Evolutionary conservation across 2,113 vertebrate species (phyloP).

Genomic region (Coryphaenoides rupestris): DNA sequence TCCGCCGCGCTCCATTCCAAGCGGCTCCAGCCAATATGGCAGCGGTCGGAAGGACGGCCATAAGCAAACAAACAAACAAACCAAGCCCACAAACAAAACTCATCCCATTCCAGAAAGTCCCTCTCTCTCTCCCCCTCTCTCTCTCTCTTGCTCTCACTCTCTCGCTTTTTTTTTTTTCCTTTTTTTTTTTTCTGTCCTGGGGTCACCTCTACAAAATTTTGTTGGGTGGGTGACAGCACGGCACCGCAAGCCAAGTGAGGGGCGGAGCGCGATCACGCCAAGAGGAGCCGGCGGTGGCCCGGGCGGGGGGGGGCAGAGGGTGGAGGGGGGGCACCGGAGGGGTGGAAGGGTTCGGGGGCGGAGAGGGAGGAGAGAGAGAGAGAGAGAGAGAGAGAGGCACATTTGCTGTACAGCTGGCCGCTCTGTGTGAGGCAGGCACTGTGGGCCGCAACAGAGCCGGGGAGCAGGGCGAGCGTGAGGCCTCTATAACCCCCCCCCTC

Average conservation of each 20-base stretch:
- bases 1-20: slow-evolving; percentile 38
- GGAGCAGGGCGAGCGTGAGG: slow-evolving; percentile 89
- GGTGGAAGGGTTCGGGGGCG: slow-evolving; percentile 73
- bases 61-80: slow-evolving; percentile 63
- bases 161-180: slow-evolving; percentile 66
- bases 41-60: slow-evolving; percentile 61
- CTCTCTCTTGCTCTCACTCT: slow-evolving; percentile 59
- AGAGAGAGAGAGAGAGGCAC: slow-evolving; percentile 80
- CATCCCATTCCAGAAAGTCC: slow-evolving; percentile 64
- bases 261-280: slow-evolving; percentile 88
- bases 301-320: slow-evolving; percentile 80
- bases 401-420: slow-evolving; percentile 99
- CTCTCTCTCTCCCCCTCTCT: slow-evolving; percentile 68
- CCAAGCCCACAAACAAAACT: slow-evolving; percentile 58
- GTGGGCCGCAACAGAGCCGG: slow-evolving; percentile 92
- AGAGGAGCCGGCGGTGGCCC: slow-evolving; percentile 89
- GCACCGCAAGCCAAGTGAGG: slow-evolving; percentile 90
- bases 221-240: slow-evolving; percentile 89
- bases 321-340: slow-evolving; percentile 79
- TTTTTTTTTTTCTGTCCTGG: slow-evolving; percentile 66
- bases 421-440: slow-evolving; percentile 97
- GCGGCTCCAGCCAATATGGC: slow-evolving; percentile 51
- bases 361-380: too few species aligned
- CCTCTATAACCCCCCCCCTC: slow-evolving; percentile 74
- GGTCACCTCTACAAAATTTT: slow-evolving; percentile 89